Evolutionary conservation across 2,797 vertebrate species (phyloP).

Genomic region (Spea hammondii): DNA sequence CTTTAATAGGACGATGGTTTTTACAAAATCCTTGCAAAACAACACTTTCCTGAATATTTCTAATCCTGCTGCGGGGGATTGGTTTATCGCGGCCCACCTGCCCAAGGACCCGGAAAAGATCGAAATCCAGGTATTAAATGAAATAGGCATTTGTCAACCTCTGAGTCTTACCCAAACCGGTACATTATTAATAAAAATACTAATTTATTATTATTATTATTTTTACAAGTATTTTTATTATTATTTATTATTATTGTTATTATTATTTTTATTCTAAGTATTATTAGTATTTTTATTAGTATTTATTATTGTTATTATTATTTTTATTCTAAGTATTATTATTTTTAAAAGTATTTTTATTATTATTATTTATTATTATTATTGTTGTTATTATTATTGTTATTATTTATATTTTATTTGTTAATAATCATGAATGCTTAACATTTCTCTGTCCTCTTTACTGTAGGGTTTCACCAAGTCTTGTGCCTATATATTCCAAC

Average conservation of each 20-base stretch:
- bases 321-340: too few species aligned
- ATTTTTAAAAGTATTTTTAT: too few species aligned
- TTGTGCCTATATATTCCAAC: slow-evolving; percentile 88
- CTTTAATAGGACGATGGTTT: slow-evolving; percentile 69
- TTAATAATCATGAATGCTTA: too few species aligned
- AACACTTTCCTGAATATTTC: slow-evolving; percentile 79
- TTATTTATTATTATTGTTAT: too few species aligned
- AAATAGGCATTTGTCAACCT: too few species aligned
- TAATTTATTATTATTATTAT: too few species aligned
- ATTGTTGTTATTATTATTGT: not conserved
- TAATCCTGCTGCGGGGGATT: slow-evolving; percentile 80
- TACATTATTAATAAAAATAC: too few species aligned
- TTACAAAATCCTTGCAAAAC: slow-evolving; percentile 63
- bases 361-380: slow-evolving; percentile 31
- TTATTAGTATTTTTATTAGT: too few species aligned
- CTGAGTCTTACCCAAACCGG: too few species aligned
- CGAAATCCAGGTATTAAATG: slow-evolving; percentile 79
- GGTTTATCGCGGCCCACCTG: slow-evolving; percentile 88
- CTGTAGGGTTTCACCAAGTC: slow-evolving; percentile 80
- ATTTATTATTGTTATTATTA: too few species aligned
- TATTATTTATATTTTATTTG: not conserved
- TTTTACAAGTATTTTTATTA: too few species aligned
- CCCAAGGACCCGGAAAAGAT: slow-evolving; percentile 87
- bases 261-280: too few species aligned
- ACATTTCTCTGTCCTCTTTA: not conserved